Percentiles rank a stretch among this genome's conserved stretches.
phyloP scores from a whole-genome alignment of 2,113 vertebrate species.

The Tricholaema leucomelas region DNA sequence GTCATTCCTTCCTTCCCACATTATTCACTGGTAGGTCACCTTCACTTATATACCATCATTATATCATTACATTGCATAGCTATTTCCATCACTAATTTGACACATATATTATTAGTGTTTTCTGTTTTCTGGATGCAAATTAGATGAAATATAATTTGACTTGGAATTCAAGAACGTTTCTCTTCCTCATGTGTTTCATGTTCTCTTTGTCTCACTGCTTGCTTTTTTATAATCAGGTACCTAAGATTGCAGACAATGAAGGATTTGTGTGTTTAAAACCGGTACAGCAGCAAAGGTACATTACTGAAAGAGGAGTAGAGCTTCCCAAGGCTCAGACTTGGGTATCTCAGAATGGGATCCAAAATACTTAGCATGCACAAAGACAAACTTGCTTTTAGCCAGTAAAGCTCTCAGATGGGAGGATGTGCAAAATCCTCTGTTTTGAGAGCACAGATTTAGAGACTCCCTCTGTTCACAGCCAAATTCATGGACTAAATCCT shows the following conservation, averaged over 20 bases:
- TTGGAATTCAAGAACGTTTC: background rate
- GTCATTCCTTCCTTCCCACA: constrained; percentile 22
- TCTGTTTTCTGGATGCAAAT: constrained; percentile 33
- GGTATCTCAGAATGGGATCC: background rate
- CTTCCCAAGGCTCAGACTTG: background rate
- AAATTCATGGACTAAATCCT: background rate
- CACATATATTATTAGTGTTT: background rate
- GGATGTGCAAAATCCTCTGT: background rate
- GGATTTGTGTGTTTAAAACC: background rate
- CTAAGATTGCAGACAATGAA: background rate
- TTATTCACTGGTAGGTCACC: constrained; percentile 41
- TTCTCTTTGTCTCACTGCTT: background rate
- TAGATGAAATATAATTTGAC: background rate
- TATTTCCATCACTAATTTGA: constrained; percentile 40
- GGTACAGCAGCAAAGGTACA: background rate
- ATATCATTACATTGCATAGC: constrained; percentile 35
- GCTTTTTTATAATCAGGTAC: background rate
- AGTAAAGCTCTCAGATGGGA: background rate
- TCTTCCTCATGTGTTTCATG: background rate
- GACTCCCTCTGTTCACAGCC: background rate
- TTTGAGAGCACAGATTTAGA: background rate
- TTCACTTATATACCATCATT: constrained; percentile 31
- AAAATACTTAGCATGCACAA: background rate
- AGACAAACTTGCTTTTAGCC: background rate
- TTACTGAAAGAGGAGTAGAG: background rate